A percentile compares a stretch with the other conserved stretches of the same genome.
Evolutionary conservation across 2,113 vertebrate genomes (phyloP).

Genomic region (Rhinolophus ferrumequinum): DNA sequence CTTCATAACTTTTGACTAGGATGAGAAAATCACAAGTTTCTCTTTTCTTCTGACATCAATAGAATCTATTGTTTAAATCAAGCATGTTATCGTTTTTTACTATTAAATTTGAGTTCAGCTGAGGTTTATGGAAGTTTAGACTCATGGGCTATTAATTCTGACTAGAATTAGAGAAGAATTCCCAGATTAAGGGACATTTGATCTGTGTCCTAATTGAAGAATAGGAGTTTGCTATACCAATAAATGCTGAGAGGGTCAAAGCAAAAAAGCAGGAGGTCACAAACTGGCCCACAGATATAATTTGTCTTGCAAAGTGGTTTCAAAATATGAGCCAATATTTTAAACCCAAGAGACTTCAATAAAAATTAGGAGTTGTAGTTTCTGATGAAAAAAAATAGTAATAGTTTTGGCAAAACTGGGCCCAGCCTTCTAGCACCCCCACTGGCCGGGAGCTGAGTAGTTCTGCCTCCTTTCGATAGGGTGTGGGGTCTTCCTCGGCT

Average conservation of each 20-base stretch:
- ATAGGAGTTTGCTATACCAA: background rate
- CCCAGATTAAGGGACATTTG: background rate
- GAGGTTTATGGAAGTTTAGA: background rate
- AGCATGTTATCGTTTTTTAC: background rate
- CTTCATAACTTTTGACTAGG: background rate
- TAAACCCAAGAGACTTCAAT: background rate
- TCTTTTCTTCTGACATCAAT: background rate
- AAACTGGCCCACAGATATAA: background rate
- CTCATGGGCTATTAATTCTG: slow-evolving; percentile 6
- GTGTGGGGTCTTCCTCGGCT: fast-evolving
- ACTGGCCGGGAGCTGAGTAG: background rate
- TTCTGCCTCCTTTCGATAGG: background rate
- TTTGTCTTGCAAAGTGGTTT: background rate
- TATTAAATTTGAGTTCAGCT: background rate
- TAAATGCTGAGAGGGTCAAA: background rate
- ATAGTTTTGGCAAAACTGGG: background rate
- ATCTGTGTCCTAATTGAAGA: background rate
- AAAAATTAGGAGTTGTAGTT: background rate
- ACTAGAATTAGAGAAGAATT: background rate
- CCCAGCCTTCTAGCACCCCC: background rate
- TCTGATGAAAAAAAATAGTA: background rate
- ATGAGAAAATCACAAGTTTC: background rate
- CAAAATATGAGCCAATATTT: slow-evolving; percentile 21
- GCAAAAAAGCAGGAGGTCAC: background rate
- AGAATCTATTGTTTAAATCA: background rate